Conservation (phyloP, 1,140 invertebrate species). For the Bradysia coprophila region DNA sequence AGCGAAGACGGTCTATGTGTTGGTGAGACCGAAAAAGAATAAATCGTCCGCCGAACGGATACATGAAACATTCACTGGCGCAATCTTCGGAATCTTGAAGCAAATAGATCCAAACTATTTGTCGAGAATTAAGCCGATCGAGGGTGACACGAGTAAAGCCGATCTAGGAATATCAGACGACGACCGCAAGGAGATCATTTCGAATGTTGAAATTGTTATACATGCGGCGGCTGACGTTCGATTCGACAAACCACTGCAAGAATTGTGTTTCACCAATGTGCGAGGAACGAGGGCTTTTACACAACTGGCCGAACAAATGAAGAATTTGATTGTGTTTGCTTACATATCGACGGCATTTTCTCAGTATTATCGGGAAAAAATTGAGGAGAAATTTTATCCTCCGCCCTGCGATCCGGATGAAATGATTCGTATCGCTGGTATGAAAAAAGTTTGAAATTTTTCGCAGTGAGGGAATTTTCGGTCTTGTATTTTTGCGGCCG, state of each 20-base stretch:
- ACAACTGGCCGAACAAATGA: slow-evolving; percentile 32
- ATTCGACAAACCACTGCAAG: slow-evolving; percentile 63
- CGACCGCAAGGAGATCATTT: not conserved
- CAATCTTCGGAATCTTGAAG: no score
- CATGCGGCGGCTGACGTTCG: slow-evolving; percentile 69
- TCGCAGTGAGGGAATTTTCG: no score
- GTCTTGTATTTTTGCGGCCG: not conserved
- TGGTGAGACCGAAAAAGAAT: not conserved
- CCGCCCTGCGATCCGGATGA: no score
- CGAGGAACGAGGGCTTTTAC: slow-evolving; percentile 30
- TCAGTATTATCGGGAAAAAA: slow-evolving; percentile 29
- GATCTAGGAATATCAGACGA: not conserved
- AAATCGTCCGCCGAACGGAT: no score
- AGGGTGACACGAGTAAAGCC: no score
- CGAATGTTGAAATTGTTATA: slow-evolving; percentile 41
- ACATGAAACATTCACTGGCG: not conserved
- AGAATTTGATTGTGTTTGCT: no score
- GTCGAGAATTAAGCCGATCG: no score
- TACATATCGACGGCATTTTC: no score
- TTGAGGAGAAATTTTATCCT: no score
- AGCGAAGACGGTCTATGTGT: no score
- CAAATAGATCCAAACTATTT: no score
- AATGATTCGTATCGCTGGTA: slow-evolving; percentile 32
- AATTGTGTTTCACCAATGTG: no score
- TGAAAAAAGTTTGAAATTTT: slow-evolving; percentile 34